Percentiles rank a stretch among this genome's conserved stretches.
phyloP scores from a whole-genome alignment of 92 coral and sea anemone genomes.

The Paragorgia papillata region DNA sequence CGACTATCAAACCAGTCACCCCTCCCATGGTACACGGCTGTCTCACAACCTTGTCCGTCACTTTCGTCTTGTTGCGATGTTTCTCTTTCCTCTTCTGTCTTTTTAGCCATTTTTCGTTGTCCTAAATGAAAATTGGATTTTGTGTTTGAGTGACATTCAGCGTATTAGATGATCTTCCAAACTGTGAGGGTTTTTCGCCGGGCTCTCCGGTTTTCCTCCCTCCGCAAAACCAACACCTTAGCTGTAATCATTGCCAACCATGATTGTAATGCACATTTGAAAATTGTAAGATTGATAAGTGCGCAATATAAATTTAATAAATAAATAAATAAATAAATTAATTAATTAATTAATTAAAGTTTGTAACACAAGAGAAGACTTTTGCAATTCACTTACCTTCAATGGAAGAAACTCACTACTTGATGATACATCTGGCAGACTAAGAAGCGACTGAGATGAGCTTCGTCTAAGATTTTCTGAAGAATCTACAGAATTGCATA shows the following conservation, averaged over 20 bases:
- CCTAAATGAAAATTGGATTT: slow-evolving; percentile 54
- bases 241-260: too few species aligned
- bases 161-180: too few species aligned
- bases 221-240: too few species aligned
- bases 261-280: too few species aligned
- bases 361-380: too few species aligned
- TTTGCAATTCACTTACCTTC: neutral
- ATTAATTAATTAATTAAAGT: too few species aligned
- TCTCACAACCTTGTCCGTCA: slow-evolving; percentile 60
- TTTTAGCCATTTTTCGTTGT: slow-evolving; percentile 75
- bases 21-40: slow-evolving; percentile 85
- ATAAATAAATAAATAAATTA: too few species aligned
- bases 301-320: too few species aligned
- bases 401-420: slow-evolving; percentile 1
- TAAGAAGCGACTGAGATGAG: slow-evolving; percentile 17
- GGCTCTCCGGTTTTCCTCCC: too few species aligned
- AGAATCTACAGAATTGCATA: neutral
- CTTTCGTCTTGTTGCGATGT: slow-evolving; percentile 68
- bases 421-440: slow-evolving; percentile 10
- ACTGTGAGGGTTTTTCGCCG: too few species aligned
- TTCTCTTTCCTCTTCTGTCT: slow-evolving; percentile 88
- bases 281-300: too few species aligned
- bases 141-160: too few species aligned
- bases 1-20: slow-evolving; percentile 70
- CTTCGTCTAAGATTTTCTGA: neutral